A percentile compares a stretch with the other conserved stretches of the same genome.
phyloP scores from a whole-genome alignment of 92 coral and sea anemone species.

The Porites lobata region DNA sequence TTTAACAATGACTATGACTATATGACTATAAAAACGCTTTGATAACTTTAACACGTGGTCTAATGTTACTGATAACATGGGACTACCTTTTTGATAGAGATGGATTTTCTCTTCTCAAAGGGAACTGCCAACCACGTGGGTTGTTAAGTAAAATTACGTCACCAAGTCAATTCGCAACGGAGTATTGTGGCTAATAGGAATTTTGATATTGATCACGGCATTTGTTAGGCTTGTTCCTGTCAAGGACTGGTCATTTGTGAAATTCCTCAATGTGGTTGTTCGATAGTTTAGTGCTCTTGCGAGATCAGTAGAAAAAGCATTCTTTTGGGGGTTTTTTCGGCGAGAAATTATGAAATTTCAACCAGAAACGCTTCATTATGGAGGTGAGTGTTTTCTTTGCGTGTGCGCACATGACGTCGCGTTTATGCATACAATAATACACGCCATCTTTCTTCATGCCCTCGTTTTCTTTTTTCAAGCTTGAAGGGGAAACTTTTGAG shows the following conservation, averaged over 20 bases:
- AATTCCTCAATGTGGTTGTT: constrained; percentile 8
- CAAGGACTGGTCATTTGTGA: constrained; percentile 8
- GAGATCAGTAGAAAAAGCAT: not conserved
- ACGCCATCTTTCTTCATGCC: constrained; percentile 95
- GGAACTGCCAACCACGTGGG: constrained; percentile 91
- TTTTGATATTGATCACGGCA: constrained; percentile 77
- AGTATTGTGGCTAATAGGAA: constrained; percentile 73
- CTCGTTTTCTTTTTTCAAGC: constrained; percentile 80
- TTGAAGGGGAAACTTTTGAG: constrained; percentile 78
- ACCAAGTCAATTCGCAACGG: constrained; percentile 64
- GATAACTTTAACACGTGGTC: not conserved
- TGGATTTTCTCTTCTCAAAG: constrained; percentile 60
- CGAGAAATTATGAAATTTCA: constrained; percentile 80
- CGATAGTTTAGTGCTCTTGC: not conserved
- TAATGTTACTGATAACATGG: not conserved
- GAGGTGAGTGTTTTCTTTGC: constrained; percentile 94
- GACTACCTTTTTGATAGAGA: constrained; percentile 30
- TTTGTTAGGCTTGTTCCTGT: constrained; percentile 36
- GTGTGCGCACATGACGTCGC: constrained; percentile 99
- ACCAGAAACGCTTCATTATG: constrained; percentile 79
- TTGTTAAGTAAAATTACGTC: constrained; percentile 82
- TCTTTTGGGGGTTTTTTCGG: not conserved
- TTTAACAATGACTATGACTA: not conserved
- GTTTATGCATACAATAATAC: constrained; percentile 93
- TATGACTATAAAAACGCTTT: no score